Conservation (phyloP, 2,888 invertebrate species). For the Emesis russula region DNA sequence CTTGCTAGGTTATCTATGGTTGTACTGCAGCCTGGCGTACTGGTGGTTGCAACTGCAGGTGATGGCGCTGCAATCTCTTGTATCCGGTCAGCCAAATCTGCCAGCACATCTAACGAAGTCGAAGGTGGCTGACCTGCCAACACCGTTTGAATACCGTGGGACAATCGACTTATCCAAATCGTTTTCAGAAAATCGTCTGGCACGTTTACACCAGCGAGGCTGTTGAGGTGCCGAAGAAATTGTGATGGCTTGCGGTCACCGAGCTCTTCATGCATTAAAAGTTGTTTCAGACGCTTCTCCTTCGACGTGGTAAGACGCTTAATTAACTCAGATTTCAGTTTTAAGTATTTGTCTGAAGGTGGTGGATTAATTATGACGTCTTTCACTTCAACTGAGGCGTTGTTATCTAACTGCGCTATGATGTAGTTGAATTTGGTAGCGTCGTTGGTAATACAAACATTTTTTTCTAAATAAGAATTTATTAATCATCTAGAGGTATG, state of each 20-base stretch:
- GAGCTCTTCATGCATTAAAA: constrained; percentile 59
- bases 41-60: background rate
- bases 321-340: background rate
- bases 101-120: background rate
- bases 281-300: background rate
- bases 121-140: constrained; percentile 55
- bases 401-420: background rate
- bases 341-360: background rate
- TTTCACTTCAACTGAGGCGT: background rate
- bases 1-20: background rate
- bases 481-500: too few relatives aligned
- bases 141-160: constrained; percentile 54
- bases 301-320: background rate
- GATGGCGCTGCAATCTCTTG: background rate
- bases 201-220: constrained; percentile 56
- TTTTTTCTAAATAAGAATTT: too few relatives aligned
- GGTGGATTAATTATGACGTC: background rate
- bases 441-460: background rate
- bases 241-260: constrained; percentile 80
- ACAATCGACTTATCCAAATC: constrained; percentile 61
- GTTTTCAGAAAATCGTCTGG: constrained; percentile 63
- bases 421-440: constrained; percentile 2
- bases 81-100: background rate
- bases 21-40: background rate
- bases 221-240: constrained; percentile 57